Conservation (phyloP, 2,113 vertebrate genomes). For the Sakesphorus luctuosus region DNA sequence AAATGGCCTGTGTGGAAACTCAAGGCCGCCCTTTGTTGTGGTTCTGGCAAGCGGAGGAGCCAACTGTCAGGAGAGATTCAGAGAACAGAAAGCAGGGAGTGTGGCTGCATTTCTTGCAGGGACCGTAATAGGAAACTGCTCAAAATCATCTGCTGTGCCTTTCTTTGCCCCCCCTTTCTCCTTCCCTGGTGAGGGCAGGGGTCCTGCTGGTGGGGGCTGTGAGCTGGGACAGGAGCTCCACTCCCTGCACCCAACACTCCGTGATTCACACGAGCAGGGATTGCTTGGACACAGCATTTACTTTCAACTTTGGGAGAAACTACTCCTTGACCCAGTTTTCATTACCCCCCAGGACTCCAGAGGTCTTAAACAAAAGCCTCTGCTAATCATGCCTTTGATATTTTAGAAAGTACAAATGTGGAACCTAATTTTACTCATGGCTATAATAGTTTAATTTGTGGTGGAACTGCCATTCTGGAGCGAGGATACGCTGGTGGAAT, state of each 20-base stretch:
- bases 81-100: slow-evolving; percentile 74
- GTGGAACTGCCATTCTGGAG: slow-evolving; percentile 10
- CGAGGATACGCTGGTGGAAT: not conserved
- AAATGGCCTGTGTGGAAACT: slow-evolving; percentile 73
- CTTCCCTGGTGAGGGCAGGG: not conserved
- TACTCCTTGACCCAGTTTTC: slow-evolving; percentile 16
- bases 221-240: not conserved
- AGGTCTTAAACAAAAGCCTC: slow-evolving; percentile 65
- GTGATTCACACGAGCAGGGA: not conserved
- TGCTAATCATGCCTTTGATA: slow-evolving; percentile 73
- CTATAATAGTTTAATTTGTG: slow-evolving; percentile 56
- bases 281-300: not conserved
- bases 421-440: slow-evolving; percentile 59
- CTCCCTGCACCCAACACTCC: not conserved
- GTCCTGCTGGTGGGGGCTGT: not conserved
- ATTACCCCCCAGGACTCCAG: slow-evolving; percentile 58
- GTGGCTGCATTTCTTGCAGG: slow-evolving; percentile 51
- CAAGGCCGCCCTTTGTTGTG: slow-evolving; percentile 80
- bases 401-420: slow-evolving; percentile 72
- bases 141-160: slow-evolving; percentile 54
- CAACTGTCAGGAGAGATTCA: slow-evolving; percentile 77
- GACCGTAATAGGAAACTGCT: slow-evolving; percentile 57
- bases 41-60: slow-evolving; percentile 76
- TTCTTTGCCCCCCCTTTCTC: not conserved
- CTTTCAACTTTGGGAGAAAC: slow-evolving; percentile 5